Percentiles rank a stretch among this genome's conserved stretches.
Evolutionary conservation across 2,888 invertebrate species (phyloP).

Genomic region (Aleiodes leptofemur): DNA sequence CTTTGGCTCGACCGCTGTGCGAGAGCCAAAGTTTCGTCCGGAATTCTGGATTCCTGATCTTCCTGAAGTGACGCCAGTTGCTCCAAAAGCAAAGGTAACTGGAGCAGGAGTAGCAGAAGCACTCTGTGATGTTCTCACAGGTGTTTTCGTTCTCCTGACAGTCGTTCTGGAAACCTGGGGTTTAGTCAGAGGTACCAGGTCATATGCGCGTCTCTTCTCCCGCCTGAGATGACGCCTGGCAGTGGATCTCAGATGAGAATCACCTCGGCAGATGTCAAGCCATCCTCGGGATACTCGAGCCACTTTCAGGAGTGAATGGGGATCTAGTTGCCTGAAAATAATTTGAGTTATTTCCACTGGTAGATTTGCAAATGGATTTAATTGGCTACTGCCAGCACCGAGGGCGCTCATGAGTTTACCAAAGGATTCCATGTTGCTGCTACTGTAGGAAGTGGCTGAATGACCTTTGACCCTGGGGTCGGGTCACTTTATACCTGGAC

Average conservation of each 20-base stretch:
- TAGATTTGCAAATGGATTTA: constrained; percentile 9
- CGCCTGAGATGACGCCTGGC: constrained; percentile 31
- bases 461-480: background rate
- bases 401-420: constrained; percentile 26
- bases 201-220: constrained; percentile 15
- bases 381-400: constrained; percentile 5
- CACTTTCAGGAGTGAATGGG: constrained; percentile 27
- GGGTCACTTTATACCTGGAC: constrained; percentile 21
- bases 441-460: constrained; percentile 15
- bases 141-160: background rate
- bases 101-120: background rate
- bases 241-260: constrained; percentile 17
- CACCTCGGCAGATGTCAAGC: constrained; percentile 29
- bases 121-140: background rate
- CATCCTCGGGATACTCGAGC: constrained; percentile 36
- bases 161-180: background rate
- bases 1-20: background rate
- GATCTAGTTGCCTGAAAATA: constrained; percentile 31
- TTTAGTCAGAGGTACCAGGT: background rate
- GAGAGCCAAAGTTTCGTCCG: constrained; percentile 9
- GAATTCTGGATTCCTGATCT: background rate
- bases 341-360: constrained; percentile 32
- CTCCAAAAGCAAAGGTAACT: constrained; percentile 7
- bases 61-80: constrained; percentile 12
- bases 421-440: constrained; percentile 38